Conservation (phyloP, 1,140 invertebrate species). For the Brevipalpus yothersi region DNA sequence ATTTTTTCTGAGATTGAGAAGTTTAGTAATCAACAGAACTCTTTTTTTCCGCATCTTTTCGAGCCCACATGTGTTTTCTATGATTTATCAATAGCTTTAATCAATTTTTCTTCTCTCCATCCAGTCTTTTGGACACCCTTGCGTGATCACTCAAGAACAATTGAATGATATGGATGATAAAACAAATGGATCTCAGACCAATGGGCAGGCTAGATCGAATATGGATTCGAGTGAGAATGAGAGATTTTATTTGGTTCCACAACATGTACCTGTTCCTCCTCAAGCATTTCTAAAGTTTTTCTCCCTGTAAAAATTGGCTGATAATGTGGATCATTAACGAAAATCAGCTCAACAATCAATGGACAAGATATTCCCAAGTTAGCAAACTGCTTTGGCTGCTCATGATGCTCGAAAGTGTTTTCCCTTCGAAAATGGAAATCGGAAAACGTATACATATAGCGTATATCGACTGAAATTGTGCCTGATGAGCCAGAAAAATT, state of each 20-base stretch:
- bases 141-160: constrained; percentile 25
- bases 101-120: neutral
- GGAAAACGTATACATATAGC: too few species aligned
- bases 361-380: too few species aligned
- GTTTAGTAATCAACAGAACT: too few species aligned
- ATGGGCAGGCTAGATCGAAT: neutral
- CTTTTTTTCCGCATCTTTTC: too few species aligned
- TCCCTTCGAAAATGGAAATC: too few species aligned
- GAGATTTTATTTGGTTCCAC: constrained; percentile 23
- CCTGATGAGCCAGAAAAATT: too few species aligned
- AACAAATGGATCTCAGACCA: neutral
- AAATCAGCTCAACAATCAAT: neutral
- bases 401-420: too few species aligned
- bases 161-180: neutral
- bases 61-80: too few species aligned
- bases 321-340: neutral
- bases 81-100: neutral
- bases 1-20: too few species aligned
- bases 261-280: constrained; percentile 56
- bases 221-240: neutral
- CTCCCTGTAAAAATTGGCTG: constrained; percentile 37
- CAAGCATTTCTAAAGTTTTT: constrained; percentile 73
- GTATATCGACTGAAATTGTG: too few species aligned
- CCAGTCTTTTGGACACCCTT: constrained; percentile 55
- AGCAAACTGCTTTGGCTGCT: too few species aligned